Evolutionary conservation across 2,797 vertebrate genomes (phyloP), one percentile per base, ranked within the genome.

Genomic region (Neoniphon sammara): DNA sequence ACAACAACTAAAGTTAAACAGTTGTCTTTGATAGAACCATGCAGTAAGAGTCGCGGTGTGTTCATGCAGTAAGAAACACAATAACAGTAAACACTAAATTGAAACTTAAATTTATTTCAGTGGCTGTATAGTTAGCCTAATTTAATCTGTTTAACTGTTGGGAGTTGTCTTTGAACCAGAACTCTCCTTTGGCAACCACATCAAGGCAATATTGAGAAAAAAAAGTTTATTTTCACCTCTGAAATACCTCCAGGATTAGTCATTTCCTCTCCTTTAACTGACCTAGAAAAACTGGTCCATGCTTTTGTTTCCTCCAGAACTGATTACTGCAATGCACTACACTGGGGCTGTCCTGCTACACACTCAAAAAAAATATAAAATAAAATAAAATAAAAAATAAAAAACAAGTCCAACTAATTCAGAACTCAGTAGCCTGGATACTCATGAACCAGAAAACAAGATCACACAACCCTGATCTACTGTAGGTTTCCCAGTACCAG

Each of bases 271-370:
- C 42, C 67, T 83, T 80, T 80, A 73, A 78, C 79, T 91, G 90
- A 90, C 89, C 87, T 81, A 90, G 80, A 89, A 91, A 44, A 91
- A 87, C 67, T 44, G 34, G 49, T 73, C 75, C 20, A 25, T 59
- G 64, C 70, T 72, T 82, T 88, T 84, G 75, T 84, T 85, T 83
- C 87, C 58, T 17, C 42, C 74, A 75, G 82, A 73, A 81, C 75
- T 52, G 64, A 82, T 81, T 71, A 55, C 74, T 80, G 81, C 75
- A 69, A 8, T 31, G 77, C 70, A 18, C 56, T 65, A 77, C 78
- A 80, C 66, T 0, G 53, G 71, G 62, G 55, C 75, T 64, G 75
- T 70, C 73, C 76, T 20, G 23, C 75, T 82, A 55, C 56, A 68
- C 39, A 54, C 65, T 85, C 55, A 31, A 59, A 66, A 8, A 75